Conservation (phyloP, 2,113 vertebrate genomes). For the Colistium nudipinnis region DNA sequence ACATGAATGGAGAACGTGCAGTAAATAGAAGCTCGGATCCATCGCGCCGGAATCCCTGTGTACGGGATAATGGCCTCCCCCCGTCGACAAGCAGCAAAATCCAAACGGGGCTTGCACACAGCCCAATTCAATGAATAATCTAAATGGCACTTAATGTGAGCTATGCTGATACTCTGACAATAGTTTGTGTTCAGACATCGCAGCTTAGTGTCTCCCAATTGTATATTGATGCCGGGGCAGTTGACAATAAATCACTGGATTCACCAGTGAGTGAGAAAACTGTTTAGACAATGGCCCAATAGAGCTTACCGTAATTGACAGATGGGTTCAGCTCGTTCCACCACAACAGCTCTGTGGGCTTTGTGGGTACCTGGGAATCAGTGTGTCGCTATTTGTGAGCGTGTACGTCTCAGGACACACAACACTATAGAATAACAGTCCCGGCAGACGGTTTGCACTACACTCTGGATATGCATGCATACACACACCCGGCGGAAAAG, state of each 20-base stretch:
- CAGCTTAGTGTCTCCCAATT: slow-evolving; percentile 77
- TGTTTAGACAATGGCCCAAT: slow-evolving; percentile 81
- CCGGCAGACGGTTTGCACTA: slow-evolving; percentile 7
- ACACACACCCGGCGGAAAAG: background rate
- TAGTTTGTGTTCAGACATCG: slow-evolving; percentile 78
- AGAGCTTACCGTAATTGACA: slow-evolving; percentile 82
- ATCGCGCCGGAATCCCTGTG: slow-evolving; percentile 23
- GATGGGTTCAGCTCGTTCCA: slow-evolving; percentile 78
- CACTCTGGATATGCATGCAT: background rate
- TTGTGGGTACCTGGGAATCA: slow-evolving; percentile 66
- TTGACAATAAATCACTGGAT: slow-evolving; percentile 81
- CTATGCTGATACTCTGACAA: slow-evolving; percentile 74
- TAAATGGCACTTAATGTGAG: slow-evolving; percentile 77
- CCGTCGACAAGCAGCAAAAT: slow-evolving; percentile 40
- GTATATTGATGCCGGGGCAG: slow-evolving; percentile 72
- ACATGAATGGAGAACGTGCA: slow-evolving; percentile 17
- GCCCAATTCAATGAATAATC: slow-evolving; percentile 72
- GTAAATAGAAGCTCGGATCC: slow-evolving; percentile 27
- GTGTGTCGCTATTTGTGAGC: slow-evolving; percentile 23
- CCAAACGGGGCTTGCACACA: slow-evolving; percentile 45
- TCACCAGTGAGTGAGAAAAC: slow-evolving; percentile 78
- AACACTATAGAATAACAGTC: background rate
- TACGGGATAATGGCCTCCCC: slow-evolving; percentile 42
- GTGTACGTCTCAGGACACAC: slow-evolving; percentile 13
- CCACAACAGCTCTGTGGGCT: slow-evolving; percentile 70